Base-by-base conservation (phyloP, 2,113 vertebrate species). In the Dicaeum eximium region DNA sequence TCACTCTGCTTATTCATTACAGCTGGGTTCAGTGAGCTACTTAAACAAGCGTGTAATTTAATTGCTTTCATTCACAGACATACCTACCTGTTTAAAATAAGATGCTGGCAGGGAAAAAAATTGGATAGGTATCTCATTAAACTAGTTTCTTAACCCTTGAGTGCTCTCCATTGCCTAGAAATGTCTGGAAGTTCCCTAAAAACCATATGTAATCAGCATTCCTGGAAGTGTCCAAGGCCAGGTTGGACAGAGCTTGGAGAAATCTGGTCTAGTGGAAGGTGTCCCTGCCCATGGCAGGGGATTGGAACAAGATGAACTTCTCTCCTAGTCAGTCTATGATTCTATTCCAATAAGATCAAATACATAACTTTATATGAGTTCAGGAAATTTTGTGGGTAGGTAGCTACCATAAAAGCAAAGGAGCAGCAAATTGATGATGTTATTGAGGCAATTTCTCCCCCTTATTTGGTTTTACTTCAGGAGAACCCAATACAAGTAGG, bases 321-420 rank as follows among this genome's bases (percentile, higher is more conserved):
- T 38, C 28, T 70, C 23, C 12, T 47, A 61, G 30, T 10, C 18
- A 38, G 9, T 44, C 37, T 37, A 1, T 37, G 54, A 28, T 38
- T 60, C 54, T 19, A 53, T 6, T 15, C 38, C 33, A 45, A 2
- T 7, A 31, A 80, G 48, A 69, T 25, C 16, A 80, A 72, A 58
- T 19, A 9, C 5, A 37, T 15, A 8, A 50, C 42, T 70, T 60
- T 18, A 58, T 0, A 0, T 30, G 20, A 82, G 16, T 45, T 65
- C 9, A 22, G 56, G 58, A 20, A 50, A 57, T 61, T 62, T 38
- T 53, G 15, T 15, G 67, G 10, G 10, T 22, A 12, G 30, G 13
- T 40, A 66, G n/a, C 20, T 60, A 42, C 33, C 33, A 24, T 12
- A 19, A 20, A 69, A 87, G 13, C 30, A 28, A 90, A 65, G 37